Base-by-base conservation (phyloP, 2,113 vertebrate species). In the Monopterus albus region DNA sequence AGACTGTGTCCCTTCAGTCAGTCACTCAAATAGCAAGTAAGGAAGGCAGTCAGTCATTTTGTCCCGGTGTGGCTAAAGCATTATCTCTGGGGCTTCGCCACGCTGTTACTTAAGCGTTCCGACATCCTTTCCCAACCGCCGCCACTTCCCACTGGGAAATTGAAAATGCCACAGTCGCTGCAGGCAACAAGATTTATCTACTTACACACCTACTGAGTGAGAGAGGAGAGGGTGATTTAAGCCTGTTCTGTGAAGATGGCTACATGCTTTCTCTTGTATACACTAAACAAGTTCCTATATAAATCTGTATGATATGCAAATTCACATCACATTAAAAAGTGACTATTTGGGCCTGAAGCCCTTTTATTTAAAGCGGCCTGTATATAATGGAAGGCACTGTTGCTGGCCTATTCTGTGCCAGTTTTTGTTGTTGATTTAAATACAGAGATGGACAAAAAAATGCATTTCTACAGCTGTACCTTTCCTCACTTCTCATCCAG, bases 111-210 rank as follows among this genome's bases (percentile, higher is more conserved):
- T 84, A 91, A 88, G 88, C 85, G 75, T 75, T 82, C 71, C 71
- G 67, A 88, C 89, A 91, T 87, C 91, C 88, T 86, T 75, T 78
- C 76, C 82, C 83, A 81, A 85, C 84, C 51, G 36, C 82, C 53
- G 83, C 71, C 71, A 66, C 88, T 90, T 92, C 84, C 91, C 89
- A 80, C 87, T 86, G 88, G 91, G 89, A 91, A 91, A 91, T 89
- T 90, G 87, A 92, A 92, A 92, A 92, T 89, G 87, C 83, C 52
- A 75, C 79, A 78, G 81, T 84, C 78, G 78, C 90, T 73, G 79
- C 89, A 38, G 87, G 91, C 89, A 88, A 84, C 78, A 63, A 76
- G 82, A 82, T 89, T 87, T 88, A 91, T 89, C 88, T 89, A 86
- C 83, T 91, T 87, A 90, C 89, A 90, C 89, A 88, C 87, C 88